Evolutionary conservation across 2,797 vertebrate species (phyloP).

Genomic region (Dicrostonyx torquatus): DNA sequence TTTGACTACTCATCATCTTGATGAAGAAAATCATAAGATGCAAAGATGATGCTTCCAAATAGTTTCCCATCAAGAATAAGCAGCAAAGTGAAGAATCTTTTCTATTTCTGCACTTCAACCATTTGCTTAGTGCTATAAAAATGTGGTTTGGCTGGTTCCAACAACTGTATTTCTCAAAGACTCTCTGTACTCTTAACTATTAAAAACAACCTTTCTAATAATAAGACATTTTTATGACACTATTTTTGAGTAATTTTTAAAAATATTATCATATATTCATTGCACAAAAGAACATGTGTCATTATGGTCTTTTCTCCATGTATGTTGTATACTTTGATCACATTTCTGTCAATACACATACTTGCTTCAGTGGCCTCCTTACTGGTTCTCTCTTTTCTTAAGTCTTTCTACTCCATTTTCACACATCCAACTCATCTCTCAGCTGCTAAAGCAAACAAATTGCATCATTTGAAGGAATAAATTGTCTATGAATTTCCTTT

Average conservation of each 20-base stretch:
- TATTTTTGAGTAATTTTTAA: background rate
- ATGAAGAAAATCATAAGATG: slow-evolving; percentile 17
- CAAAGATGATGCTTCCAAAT: background rate
- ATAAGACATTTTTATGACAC: background rate
- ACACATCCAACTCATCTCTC: background rate
- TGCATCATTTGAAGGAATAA: background rate
- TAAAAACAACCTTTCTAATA: background rate
- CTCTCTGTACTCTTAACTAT: no score
- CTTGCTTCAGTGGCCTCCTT: background rate
- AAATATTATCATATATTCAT: background rate
- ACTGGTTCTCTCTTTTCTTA: background rate
- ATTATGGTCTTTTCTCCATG: background rate
- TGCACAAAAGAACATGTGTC: background rate
- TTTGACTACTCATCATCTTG: background rate
- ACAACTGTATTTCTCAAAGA: slow-evolving; percentile 10
- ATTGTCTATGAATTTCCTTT: background rate
- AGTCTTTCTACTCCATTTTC: background rate
- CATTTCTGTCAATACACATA: background rate
- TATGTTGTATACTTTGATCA: background rate
- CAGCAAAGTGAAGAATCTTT: background rate
- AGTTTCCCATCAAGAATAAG: background rate
- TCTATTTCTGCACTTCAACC: background rate
- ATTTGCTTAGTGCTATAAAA: background rate
- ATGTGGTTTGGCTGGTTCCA: background rate
- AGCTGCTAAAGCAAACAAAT: background rate